Evolutionary conservation across 2,113 vertebrate genomes (phyloP), one percentile per base, ranked within the genome.

Genomic region (Muscicapa adusta): DNA sequence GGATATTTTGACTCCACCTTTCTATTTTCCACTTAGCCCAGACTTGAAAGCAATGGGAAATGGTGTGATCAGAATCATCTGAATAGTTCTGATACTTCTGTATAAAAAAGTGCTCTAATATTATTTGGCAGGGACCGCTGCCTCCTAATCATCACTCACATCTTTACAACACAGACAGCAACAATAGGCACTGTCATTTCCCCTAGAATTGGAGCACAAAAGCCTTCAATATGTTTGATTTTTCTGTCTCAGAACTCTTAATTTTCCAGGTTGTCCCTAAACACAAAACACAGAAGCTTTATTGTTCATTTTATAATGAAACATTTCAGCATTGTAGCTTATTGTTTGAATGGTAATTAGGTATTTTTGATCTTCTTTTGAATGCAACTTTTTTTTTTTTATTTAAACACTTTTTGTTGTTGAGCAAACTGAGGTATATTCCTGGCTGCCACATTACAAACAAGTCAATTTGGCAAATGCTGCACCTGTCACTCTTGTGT

Each of bases 381-480:
- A 88, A 53, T 22, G 18, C 34, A 60, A 20, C 38, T 63, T 91
- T 88, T 53, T 42, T 36, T 43, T 58, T 12, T 2, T n/a, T n/a
- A 26, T 43, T 75, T 67, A 43, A 92, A 62, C 20, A 10, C 56
- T 48, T 60, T 18, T 61, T 71, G 42, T 80, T 93, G 84, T 91
- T 92, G 78, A 85, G 48, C 67, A 97, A 95, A 93, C 56, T 26
- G 75, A 96, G 92, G 95, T 63, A 4, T 85, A 40, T 89, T 93
- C 57, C 91, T 90, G 80, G 66, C 91, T 97, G 89, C 89, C 67
- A 74, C 33, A 6, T 43, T 89, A 70, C 89, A 95, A 96, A 93
- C 84, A 93, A 87, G 54, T 95, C 85, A 70, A 34, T 85, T 91
- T 28, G 42, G 88, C 94, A 97, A 89, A 72, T 95, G 92, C 94